A percentile compares a stretch with the other conserved stretches of the same genome.
Conservation (phyloP, 2,113 vertebrate species). For the Charina bottae region DNA sequence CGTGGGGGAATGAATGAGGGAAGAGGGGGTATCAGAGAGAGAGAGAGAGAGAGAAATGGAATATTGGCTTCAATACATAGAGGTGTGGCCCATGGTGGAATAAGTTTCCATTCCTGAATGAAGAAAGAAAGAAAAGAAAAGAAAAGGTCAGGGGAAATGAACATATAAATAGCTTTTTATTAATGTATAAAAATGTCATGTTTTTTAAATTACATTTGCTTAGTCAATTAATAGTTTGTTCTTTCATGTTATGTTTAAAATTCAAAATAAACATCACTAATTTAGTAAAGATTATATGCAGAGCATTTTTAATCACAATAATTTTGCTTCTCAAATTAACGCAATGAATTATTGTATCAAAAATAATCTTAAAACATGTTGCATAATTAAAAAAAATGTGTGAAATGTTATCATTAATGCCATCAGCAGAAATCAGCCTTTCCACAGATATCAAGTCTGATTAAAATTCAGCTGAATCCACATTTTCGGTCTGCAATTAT, state of each 20-base stretch:
- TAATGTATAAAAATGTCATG: neutral
- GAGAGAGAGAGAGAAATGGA: neutral
- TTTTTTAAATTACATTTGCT: conserved; percentile 11
- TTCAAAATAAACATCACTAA: conserved; percentile 12
- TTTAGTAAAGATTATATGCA: neutral
- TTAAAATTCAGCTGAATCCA: conserved; percentile 26
- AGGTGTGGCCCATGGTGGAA: neutral
- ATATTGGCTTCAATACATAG: neutral
- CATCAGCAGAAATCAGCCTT: neutral
- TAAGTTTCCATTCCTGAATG: neutral
- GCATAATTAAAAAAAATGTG: conserved; percentile 7
- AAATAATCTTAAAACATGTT: conserved; percentile 8
- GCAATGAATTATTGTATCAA: conserved; percentile 19
- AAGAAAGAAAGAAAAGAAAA: neutral
- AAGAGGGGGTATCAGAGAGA: neutral
- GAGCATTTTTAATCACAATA: conserved; percentile 7
- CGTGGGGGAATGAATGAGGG: neutral
- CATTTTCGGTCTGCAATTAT: conserved; percentile 17
- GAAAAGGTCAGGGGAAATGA: neutral
- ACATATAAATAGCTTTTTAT: neutral
- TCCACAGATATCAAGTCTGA: neutral
- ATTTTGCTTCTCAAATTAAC: conserved; percentile 20
- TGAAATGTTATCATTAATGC: conserved; percentile 14
- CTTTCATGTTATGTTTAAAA: conserved; percentile 17
- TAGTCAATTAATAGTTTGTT: conserved; percentile 14